Evolutionary conservation across 2,888 invertebrate genomes (phyloP).

Genomic region (Epinotia demarniana): DNA sequence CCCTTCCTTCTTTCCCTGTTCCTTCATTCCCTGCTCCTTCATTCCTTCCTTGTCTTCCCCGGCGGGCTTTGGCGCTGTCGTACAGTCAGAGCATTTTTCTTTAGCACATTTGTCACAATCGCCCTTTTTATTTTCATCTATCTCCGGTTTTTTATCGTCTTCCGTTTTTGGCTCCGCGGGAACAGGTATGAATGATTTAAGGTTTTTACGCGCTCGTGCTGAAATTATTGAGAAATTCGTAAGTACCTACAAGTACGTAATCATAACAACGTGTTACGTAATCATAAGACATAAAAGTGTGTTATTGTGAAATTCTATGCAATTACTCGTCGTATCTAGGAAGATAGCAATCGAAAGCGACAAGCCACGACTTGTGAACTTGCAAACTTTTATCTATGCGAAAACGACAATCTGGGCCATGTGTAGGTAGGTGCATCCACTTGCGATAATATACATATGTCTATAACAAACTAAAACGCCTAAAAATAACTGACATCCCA

Average conservation of each 20-base stretch:
- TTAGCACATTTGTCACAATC: slow-evolving; percentile 70
- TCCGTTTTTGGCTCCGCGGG: slow-evolving; percentile 70
- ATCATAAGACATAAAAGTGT: neutral
- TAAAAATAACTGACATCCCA: too few relatives aligned
- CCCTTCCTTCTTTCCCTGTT: slow-evolving; percentile 54
- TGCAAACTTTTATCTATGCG: too few relatives aligned
- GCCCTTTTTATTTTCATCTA: slow-evolving; percentile 65
- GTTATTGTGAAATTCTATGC: slow-evolving; percentile 2
- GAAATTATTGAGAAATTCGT: slow-evolving; percentile 52
- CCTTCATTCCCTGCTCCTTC: slow-evolving; percentile 16
- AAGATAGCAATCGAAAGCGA: too few relatives aligned
- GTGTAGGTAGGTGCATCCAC: too few relatives aligned
- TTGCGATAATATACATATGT: too few relatives aligned
- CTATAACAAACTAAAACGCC: too few relatives aligned
- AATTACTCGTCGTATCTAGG: neutral
- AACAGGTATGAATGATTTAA: slow-evolving; percentile 76
- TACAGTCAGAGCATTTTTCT: slow-evolving; percentile 69
- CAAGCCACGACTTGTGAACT: neutral
- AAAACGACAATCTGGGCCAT: too few relatives aligned
- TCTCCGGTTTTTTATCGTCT: slow-evolving; percentile 67
- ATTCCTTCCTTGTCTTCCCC: slow-evolving; percentile 59
- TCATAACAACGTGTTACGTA: neutral
- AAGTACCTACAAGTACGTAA: slow-evolving; percentile 5
- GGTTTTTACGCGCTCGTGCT: slow-evolving; percentile 77
- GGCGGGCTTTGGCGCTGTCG: slow-evolving; percentile 60